phyloP scores from a whole-genome alignment of 2,888 invertebrate genomes.

The Syrphus vitripennis region DNA sequence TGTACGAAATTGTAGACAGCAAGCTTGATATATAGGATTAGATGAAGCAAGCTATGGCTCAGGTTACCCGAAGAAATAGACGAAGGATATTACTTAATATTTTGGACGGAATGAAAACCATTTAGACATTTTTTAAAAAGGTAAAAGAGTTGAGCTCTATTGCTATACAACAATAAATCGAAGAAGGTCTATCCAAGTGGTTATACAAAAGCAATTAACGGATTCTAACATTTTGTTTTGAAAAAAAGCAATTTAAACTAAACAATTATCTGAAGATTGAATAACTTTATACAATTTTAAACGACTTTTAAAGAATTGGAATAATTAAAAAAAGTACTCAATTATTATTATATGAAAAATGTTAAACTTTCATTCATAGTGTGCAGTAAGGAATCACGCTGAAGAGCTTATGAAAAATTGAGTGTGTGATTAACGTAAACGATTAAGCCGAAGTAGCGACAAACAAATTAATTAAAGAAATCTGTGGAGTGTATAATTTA shows the following conservation, averaged over 20 bases:
- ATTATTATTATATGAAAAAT: not conserved
- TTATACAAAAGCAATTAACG: not conserved
- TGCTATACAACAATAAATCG: conserved; percentile 9
- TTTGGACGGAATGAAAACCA: not conserved
- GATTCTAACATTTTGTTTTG: not conserved
- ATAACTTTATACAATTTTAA: not conserved
- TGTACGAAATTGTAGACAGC: not conserved
- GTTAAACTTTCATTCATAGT: not conserved
- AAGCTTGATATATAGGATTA: not conserved
- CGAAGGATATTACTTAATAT: not conserved
- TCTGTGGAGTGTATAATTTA: not conserved
- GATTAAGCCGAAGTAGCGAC: not conserved
- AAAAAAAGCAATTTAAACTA: too few species aligned
- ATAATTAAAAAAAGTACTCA: not conserved
- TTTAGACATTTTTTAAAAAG: not conserved
- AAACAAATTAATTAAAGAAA: not conserved
- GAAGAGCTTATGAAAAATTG: not conserved
- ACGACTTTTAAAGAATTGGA: not conserved
- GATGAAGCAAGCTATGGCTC: not conserved
- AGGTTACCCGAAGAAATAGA: not conserved
- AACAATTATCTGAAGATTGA: too few species aligned
- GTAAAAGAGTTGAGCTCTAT: conserved; percentile 54
- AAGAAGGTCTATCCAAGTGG: not conserved
- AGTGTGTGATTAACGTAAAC: not conserved
- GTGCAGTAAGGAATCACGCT: not conserved